Base-by-base conservation (phyloP, 1,140 invertebrate species). In the Lamellibrachia luymesi region DNA sequence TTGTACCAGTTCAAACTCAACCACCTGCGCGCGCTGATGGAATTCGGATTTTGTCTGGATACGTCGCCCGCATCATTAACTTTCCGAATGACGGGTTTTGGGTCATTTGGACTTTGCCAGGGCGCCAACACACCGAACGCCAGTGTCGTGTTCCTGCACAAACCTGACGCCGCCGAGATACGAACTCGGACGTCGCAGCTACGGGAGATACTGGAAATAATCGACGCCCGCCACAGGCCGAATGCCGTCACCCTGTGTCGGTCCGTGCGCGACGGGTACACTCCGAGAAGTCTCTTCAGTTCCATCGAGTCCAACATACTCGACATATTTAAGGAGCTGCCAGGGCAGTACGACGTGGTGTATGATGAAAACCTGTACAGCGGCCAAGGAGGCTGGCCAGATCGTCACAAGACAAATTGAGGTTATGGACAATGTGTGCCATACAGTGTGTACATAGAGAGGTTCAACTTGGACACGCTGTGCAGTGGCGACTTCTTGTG, bases 211-310 rank as follows among this genome's bases (percentile, higher is more conserved):
- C 56, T 95, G 8, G 56, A 92, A 8, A 38, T 92, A 38, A 51
- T 91, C 51, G 51, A 80, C 25, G 64, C 94, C 8, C 89, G 49
- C 4, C 89, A 92, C 22, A 56, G 89, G 4, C 94, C 94, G 25
- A 52, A 90, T 13, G 51, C 90, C 52, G 94, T 95, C 7, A 95
- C 95, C 13, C 90, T 95, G 13, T 95, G 94, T 94, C 93, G 95
- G 27, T 95, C 95, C 13, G 93, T 95, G 4, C 91, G 95, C 2
- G 95, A 95, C 91, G 95, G 95, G 2, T 95, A 95, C 93, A 95
- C 95, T 50, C 95, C 95, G 38, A 94, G 94, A 92, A 49, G 93
- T 50, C 93, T 92, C 50, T 94, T 94, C 64, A 91, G 51, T 27
- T 64, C 64, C 7, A 95, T 95, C 50, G 95, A 95, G 92, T 25